Evolutionary conservation across 1,140 invertebrate genomes (phyloP), one percentile per base, ranked within the genome.

Genomic region (Rhizoglyphus robini): DNA sequence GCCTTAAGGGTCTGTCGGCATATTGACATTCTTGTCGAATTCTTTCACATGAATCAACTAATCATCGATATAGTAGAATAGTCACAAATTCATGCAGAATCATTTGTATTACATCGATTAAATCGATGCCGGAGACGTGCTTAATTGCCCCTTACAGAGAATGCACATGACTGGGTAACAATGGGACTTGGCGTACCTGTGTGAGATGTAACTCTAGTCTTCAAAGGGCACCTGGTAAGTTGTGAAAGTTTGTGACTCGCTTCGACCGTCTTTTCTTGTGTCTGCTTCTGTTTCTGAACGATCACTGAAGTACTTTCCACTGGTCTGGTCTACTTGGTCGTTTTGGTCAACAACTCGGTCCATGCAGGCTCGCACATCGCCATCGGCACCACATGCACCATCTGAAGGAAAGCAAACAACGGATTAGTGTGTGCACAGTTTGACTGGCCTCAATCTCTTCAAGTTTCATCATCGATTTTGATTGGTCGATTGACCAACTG

Each of bases 351-450:
- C 82, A 0, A 96, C 83, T 67, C 80, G 80, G 68, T 92, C 84
- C 92, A 96, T 96, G 89, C 90, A 94, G 70, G 89, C 82, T 63
- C 84, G 82, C 29, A 91, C 82, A 65, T 90, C 86, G 66, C 88
- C 86, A 15, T 83, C 90, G 38, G 91, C 84, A 48, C 90, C 91
- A 77, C 90, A 93, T 8, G 89, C 90, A 67, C 82, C 84, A 25
- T 64, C 63, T 63, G 11, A 32, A 54, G 8, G 51, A 54, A 54
- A 32, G 23, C 8, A n/a, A 60, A 60, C 5, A 11, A 41, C 11
- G 32, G 58, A 60, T n/a, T n/a, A n/a, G n/a, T n/a, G n/a, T n/a
- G n/a, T n/a, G n/a, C n/a, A n/a, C n/a, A 60, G 32, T 18, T 86
- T 87, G 73, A 18, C 36, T 60, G 32, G 57, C 32, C 46, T 48